Conservation (phyloP, 2,888 invertebrate species). For the Drosophila emarginata region DNA sequence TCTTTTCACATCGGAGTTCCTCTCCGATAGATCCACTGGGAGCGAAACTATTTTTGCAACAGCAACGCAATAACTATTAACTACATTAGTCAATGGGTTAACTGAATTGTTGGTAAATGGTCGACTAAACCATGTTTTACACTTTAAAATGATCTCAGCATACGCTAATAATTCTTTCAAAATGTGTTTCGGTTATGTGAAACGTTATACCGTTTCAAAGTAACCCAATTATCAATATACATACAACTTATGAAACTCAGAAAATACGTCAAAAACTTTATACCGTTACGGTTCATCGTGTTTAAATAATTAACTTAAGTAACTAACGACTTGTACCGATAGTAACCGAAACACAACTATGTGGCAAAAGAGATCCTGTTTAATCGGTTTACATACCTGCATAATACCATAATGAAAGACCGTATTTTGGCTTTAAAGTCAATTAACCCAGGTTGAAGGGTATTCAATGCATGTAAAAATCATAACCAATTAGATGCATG, state of each 20-base stretch:
- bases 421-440: not conserved
- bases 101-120: not conserved
- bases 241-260: too few species aligned
- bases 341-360: too few species aligned
- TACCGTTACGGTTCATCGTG: too few species aligned
- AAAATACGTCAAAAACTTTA: too few species aligned
- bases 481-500: conserved; percentile 38
- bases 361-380: too few species aligned
- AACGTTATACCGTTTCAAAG: not conserved
- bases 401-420: not conserved
- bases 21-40: conserved; percentile 1
- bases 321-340: too few species aligned
- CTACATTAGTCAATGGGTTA: conserved; percentile 28
- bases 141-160: not conserved
- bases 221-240: not conserved
- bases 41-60: conserved; percentile 30
- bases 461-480: not conserved
- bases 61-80: conserved; percentile 30
- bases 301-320: too few species aligned
- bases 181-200: too few species aligned
- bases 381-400: too few species aligned
- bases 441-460: not conserved
- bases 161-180: conserved; percentile 4
- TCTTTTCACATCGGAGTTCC: not conserved
- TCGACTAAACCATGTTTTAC: not conserved